These are phyloP conservation scores for Sericinus montela DNA, from an alignment of 2,888 invertebrate species.

Conservation along the genomic window DNA sequence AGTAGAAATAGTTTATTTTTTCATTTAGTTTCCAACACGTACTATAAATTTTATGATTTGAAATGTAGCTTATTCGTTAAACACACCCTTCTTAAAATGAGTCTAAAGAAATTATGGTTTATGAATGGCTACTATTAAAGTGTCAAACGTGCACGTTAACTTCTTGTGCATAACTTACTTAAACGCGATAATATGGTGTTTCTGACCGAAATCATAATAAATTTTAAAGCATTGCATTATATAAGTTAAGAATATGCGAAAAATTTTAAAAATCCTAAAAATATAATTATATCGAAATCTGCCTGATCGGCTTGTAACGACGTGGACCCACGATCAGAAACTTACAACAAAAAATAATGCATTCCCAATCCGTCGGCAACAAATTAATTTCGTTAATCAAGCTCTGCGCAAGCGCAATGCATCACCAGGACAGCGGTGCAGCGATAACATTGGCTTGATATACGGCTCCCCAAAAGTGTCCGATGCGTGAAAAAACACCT, in stretches of 20 bases:
- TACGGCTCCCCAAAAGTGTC: conserved; percentile 53
- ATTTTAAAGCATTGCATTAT: no score
- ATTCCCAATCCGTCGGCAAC: conserved; percentile 44
- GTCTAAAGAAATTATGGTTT: no score
- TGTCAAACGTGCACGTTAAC: no score
- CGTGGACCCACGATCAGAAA: conserved; percentile 14
- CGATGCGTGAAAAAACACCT: conserved; percentile 47
- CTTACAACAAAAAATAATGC: conserved; percentile 31
- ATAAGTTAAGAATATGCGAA: background rate
- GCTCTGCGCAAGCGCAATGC: conserved; percentile 59
- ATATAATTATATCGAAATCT: conserved; percentile 6
- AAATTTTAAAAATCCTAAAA: background rate
- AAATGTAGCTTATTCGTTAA: no score
- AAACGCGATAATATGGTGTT: no score
- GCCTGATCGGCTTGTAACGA: conserved; percentile 5
- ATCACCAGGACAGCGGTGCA: conserved; percentile 63
- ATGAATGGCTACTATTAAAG: no score
- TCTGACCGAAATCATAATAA: no score
- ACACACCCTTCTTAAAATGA: no score
- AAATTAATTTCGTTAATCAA: conserved; percentile 77
- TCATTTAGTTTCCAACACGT: no score
- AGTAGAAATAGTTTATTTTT: no score
- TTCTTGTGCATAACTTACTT: no score
- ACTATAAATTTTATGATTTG: no score
- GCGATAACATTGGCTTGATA: conserved; percentile 72